Base-by-base conservation (phyloP, 2,113 vertebrate genomes). In the Anguilla rostrata region DNA sequence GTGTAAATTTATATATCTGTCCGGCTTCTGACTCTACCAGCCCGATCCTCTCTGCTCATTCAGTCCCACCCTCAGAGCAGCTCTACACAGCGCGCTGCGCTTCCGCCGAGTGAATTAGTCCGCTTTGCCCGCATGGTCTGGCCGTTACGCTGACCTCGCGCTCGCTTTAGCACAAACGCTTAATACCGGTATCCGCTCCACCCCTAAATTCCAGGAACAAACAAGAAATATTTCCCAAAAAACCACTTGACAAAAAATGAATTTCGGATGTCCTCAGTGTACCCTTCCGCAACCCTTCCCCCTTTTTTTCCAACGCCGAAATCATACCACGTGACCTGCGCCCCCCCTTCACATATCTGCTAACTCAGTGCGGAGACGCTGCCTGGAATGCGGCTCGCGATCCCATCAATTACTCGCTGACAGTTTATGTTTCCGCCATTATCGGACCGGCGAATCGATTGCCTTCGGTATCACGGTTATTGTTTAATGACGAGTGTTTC, bases 71-170 rank as follows among this genome's bases (percentile, higher is more conserved):
- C 82, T 84, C 86, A 91, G 91, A 43, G 87, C 90, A 89, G 83
- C 88, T 78, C 90, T 87, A 87, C 87, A 81, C 89, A 84, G 89
- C 91, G 90, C 66, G 88, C 86, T 87, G 86, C 90, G 86, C 94
- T 82, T 96, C 94, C 95, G 95, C 95, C 60, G 41, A 87, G 93
- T 86, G 92, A 95, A 94, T 86, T 95, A 96, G 95, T 94, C 88
- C 95, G 80, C 6, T 5, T 8, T 43, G 18, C 26, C 16, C 63
- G 34, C 53, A 2, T 39, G 66, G 41, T 41, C 46, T 40, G 26
- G 26, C 53, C 7, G 83, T n/a, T 56, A 56, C 39, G 39, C 29
- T 41, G 71, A 14, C 20, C 41, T 46, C 71, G 40, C 18, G 41
- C 43, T 71, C 43, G 40, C 49, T 14, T 53, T 53, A 6, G 39